These are phyloP conservation scores for Pangasius macronema DNA, from an alignment of 2,797 vertebrate genomes.

Conservation along the genomic window DNA sequence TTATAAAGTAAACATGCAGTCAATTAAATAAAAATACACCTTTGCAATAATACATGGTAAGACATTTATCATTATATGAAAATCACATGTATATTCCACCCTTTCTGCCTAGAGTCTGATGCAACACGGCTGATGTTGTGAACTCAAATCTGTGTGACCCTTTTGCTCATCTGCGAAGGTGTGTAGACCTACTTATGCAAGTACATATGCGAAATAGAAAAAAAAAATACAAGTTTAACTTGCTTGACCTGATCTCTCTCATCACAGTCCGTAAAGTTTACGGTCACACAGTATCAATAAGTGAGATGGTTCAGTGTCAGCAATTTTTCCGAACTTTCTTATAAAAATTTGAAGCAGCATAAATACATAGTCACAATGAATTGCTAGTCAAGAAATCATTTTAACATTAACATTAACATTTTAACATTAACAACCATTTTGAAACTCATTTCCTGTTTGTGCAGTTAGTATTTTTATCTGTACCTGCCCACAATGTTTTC, in stretches of 20 bases:
- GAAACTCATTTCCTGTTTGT: not conserved
- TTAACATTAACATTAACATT: too few relatives aligned
- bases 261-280: too few relatives aligned
- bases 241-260: not conserved
- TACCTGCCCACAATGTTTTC: not conserved
- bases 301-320: too few relatives aligned
- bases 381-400: not conserved
- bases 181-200: not conserved
- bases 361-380: not conserved
- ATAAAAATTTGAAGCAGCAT: not conserved
- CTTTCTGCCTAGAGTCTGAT: conserved; percentile 35
- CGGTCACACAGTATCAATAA: too few relatives aligned
- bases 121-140: conserved; percentile 36
- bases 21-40: conserved; percentile 1
- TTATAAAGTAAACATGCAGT: not conserved
- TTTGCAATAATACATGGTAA: too few relatives aligned
- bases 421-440: not conserved
- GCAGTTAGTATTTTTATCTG: not conserved
- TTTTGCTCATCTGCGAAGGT: conserved; percentile 17
- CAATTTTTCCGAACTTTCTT: too few relatives aligned
- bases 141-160: not conserved
- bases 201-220: not conserved
- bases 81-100: not conserved
- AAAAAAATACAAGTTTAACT: not conserved
- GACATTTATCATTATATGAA: not conserved